These are phyloP conservation scores for Luscinia luscinia DNA, from an alignment of 2,797 vertebrate species.

Conservation along the genomic window DNA sequence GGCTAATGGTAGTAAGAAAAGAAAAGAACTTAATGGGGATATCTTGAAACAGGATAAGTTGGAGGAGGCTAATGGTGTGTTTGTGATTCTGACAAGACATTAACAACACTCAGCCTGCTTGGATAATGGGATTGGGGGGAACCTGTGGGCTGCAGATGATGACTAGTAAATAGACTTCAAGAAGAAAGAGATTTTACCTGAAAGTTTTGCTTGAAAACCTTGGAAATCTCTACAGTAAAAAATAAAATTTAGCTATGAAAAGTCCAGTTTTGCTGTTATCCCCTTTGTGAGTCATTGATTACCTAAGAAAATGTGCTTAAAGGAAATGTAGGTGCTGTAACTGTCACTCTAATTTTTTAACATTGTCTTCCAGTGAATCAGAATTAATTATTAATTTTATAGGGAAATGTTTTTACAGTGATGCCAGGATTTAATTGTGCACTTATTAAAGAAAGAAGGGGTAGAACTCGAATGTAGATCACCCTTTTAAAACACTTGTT, in stretches of 20 bases:
- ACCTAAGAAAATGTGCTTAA: background rate
- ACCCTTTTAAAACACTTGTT: background rate
- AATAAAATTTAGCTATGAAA: background rate
- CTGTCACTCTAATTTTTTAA: background rate
- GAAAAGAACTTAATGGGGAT: background rate
- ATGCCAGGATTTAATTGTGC: background rate
- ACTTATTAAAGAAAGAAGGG: background rate
- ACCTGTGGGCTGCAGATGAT: background rate
- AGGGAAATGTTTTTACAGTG: background rate
- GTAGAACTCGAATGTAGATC: background rate
- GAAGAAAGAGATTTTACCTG: background rate
- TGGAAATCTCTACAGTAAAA: background rate
- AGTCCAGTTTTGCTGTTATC: background rate
- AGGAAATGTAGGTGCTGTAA: background rate
- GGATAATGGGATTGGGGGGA: accelerated
- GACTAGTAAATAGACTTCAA: background rate
- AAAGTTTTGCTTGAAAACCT: background rate
- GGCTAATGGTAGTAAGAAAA: background rate
- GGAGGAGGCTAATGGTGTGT: background rate
- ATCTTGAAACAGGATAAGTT: background rate
- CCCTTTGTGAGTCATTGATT: background rate
- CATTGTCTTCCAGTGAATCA: background rate
- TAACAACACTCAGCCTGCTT: background rate
- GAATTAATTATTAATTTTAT: constrained; percentile 6
- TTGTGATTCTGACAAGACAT: background rate